Evolutionary conservation across 2,113 vertebrate genomes (phyloP).

Genomic region (Eudyptes chrysolophus): DNA sequence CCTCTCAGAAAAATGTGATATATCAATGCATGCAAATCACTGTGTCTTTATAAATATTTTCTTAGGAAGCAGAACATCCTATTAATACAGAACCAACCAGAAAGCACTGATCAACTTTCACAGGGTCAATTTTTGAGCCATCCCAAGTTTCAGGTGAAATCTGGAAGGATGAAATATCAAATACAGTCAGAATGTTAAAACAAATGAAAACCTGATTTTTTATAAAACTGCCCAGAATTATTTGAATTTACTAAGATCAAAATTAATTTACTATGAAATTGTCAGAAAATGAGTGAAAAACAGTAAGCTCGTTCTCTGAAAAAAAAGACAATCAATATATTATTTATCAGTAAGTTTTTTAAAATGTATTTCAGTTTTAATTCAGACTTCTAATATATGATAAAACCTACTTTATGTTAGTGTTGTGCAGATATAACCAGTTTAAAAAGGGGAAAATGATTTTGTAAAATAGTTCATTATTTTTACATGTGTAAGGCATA

Average conservation of each 20-base stretch:
- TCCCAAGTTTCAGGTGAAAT: not conserved
- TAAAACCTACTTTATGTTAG: not conserved
- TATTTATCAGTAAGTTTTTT: not conserved
- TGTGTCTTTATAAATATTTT: constrained; percentile 70
- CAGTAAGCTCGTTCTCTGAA: not conserved
- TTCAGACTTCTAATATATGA: not conserved
- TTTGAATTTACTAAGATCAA: constrained; percentile 1
- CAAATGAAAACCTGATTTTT: not conserved
- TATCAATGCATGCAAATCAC: constrained; percentile 64
- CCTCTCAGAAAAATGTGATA: constrained; percentile 30
- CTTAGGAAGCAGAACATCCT: constrained; percentile 54
- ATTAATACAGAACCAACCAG: constrained; percentile 53
- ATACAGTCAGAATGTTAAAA: not conserved
- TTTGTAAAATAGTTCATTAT: constrained; percentile 26
- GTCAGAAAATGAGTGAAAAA: constrained; percentile 8
- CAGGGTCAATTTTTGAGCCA: not conserved
- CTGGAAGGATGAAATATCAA: constrained; percentile 6
- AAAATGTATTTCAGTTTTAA: not conserved
- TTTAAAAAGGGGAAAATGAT: not conserved
- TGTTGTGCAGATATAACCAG: not conserved
- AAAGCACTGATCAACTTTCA: not conserved
- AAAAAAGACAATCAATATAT: not conserved
- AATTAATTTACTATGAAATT: not conserved
- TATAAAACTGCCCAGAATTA: not conserved
- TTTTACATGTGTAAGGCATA: not conserved